phyloP scores from a whole-genome alignment of 1,140 invertebrate species.

The Drosophila cardini region DNA sequence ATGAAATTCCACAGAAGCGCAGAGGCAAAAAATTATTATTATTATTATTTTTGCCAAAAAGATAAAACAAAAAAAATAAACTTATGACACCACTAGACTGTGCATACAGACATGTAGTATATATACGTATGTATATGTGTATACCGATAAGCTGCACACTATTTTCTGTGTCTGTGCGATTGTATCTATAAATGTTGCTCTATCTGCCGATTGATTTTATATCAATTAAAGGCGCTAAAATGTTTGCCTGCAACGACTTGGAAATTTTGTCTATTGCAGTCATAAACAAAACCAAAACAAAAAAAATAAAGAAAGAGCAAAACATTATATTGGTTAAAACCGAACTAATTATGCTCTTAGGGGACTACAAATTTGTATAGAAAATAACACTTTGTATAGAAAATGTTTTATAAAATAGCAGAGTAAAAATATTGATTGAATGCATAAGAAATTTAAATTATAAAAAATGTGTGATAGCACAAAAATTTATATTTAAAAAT shows the following conservation, averaged over 20 bases:
- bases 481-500: too few species aligned
- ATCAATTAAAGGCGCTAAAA: slow-evolving; percentile 78
- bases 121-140: too few species aligned
- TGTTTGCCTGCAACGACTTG: slow-evolving; percentile 69
- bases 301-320: slow-evolving; percentile 4
- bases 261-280: slow-evolving; percentile 65
- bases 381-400: not conserved
- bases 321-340: not conserved
- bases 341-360: slow-evolving; percentile 34
- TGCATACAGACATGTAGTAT: too few species aligned
- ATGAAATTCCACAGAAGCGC: slow-evolving; percentile 61
- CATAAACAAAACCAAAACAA: slow-evolving; percentile 47
- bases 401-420: not conserved
- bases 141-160: not conserved
- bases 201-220: slow-evolving; percentile 47
- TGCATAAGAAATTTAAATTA: too few species aligned
- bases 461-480: too few species aligned
- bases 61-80: slow-evolving; percentile 11
- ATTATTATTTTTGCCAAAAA: slow-evolving; percentile 29
- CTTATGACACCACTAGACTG: slow-evolving; percentile 23
- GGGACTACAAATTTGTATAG: too few species aligned
- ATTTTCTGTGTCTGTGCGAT: slow-evolving; percentile 22
- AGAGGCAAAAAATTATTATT: slow-evolving; percentile 29
- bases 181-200: slow-evolving; percentile 2
- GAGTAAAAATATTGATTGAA: too few species aligned